Conservation (phyloP, 2,888 invertebrate genomes). For the Mesoligia furuncula region DNA sequence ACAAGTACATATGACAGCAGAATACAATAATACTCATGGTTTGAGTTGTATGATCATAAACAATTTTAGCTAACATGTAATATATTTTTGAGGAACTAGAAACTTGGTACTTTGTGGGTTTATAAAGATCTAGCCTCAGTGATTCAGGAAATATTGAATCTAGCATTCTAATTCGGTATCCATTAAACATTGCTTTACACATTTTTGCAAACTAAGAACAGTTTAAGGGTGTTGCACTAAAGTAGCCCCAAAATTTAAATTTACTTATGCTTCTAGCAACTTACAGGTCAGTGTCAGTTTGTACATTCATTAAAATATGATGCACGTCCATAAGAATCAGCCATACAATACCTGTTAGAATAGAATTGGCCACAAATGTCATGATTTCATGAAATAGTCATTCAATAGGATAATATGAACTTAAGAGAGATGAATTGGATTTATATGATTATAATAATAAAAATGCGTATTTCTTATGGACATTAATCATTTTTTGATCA, state of each 20-base stretch:
- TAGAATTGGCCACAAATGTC: not conserved
- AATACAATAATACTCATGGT: conserved; percentile 23
- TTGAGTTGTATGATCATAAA: conserved; percentile 26
- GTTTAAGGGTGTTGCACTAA: not conserved
- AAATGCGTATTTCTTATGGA: too few relatives aligned
- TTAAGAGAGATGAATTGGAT: not conserved
- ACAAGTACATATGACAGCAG: not conserved
- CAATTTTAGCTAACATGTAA: not conserved
- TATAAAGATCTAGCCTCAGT: not conserved
- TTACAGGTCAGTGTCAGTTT: not conserved
- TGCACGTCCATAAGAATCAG: not conserved
- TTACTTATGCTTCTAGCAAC: not conserved
- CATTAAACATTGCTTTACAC: conserved; percentile 9
- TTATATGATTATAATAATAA: not conserved
- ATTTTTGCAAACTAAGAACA: conserved; percentile 22
- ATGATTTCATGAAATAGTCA: not conserved
- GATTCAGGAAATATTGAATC: conserved; percentile 14
- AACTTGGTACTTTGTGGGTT: conserved; percentile 5
- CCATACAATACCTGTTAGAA: not conserved
- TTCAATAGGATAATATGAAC: not conserved
- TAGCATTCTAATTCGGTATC: conserved; percentile 29
- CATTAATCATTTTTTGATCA: too few relatives aligned
- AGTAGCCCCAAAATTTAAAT: not conserved
- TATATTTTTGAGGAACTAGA: conserved; percentile 11
- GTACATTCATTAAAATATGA: not conserved